Percentiles rank a stretch among this genome's conserved stretches.
Conservation (phyloP, 2,113 vertebrate species). For the Canis aureus region DNA sequence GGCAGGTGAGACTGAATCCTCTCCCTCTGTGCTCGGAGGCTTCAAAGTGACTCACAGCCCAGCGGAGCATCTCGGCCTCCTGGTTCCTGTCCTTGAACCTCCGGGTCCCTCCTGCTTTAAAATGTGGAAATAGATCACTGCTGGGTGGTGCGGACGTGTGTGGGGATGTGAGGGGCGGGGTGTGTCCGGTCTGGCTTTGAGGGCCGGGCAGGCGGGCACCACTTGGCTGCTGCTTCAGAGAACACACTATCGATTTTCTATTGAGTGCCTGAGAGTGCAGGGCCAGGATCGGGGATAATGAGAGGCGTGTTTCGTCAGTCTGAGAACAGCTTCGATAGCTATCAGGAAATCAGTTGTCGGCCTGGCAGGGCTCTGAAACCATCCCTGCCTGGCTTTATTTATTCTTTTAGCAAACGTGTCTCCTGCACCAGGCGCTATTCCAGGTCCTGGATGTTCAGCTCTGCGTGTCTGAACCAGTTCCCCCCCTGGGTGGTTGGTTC, state of each 20-base stretch:
- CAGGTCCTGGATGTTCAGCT: not conserved
- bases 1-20: not conserved
- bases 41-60: not conserved
- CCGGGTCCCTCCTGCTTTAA: not conserved
- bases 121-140: not conserved
- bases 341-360: not conserved
- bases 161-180: rapidly evolving
- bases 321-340: no score
- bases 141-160: not conserved
- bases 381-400: rapidly evolving
- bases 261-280: not conserved
- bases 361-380: not conserved
- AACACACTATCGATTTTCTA: not conserved
- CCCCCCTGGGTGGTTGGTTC: not conserved
- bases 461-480: not conserved
- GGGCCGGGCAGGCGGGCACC: not conserved
- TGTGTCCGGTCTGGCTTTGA: not conserved
- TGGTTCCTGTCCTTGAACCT: not conserved
- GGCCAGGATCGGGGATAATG: not conserved
- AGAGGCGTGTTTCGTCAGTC: not conserved
- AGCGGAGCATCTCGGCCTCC: not conserved
- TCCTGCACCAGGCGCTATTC: not conserved
- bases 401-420: not conserved
- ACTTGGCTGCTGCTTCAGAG: not conserved
- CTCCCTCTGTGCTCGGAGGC: not conserved